Evolutionary conservation across 1,140 invertebrate genomes (phyloP).

Genomic region (Scaptodrosophila lebanonensis): DNA sequence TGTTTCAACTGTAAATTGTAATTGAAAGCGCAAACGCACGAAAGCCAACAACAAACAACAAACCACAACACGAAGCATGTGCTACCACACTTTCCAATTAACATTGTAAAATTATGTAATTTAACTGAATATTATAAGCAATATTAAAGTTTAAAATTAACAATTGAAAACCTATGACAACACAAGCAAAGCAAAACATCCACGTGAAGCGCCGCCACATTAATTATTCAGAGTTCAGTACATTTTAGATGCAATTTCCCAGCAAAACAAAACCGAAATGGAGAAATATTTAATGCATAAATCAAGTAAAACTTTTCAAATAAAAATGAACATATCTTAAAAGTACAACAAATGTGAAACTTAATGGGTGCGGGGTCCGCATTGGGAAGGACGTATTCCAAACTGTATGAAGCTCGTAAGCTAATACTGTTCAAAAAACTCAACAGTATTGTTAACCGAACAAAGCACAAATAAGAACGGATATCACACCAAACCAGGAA

Average conservation of each 20-base stretch:
- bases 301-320: conserved; percentile 71
- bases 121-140: conserved; percentile 62
- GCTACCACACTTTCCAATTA: conserved; percentile 53
- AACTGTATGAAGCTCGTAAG: no score
- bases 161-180: conserved; percentile 28
- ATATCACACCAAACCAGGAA: no score
- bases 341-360: conserved; percentile 13
- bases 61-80: conserved; percentile 35
- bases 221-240: conserved; percentile 52
- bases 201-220: conserved; percentile 36
- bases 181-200: not conserved
- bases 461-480: no score
- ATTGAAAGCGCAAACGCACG: conserved; percentile 17
- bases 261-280: conserved; percentile 9
- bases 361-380: conserved; percentile 6
- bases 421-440: no score
- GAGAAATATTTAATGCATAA: conserved; percentile 60
- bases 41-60: conserved; percentile 9
- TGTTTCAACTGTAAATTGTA: conserved; percentile 71
- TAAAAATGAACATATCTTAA: conserved; percentile 75
- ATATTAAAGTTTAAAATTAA: conserved; percentile 66
- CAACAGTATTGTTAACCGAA: no score
- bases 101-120: conserved; percentile 72
- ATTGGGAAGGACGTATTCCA: not conserved
- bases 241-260: conserved; percentile 66